Base-by-base conservation (phyloP, 2,113 vertebrate genomes). In the Dissostichus mawsoni region DNA sequence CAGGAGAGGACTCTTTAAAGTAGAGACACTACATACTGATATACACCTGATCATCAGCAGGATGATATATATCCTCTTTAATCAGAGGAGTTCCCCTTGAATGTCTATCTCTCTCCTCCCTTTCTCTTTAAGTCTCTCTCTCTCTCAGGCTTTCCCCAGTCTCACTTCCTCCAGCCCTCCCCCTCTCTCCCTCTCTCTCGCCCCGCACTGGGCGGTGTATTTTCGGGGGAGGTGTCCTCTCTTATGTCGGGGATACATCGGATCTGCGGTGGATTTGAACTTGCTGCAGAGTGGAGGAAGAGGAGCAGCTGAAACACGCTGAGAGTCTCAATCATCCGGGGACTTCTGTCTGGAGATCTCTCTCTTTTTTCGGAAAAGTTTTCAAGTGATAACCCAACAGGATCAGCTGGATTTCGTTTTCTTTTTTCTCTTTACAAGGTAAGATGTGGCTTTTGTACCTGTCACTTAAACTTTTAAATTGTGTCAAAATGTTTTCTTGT, bases 191-290 rank as follows among this genome's bases (percentile, higher is more conserved):
- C 57, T 18, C 63, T 25, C 13, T 1, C 20, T 20, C 1, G 20
- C 57, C 20, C 45, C 3, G 5, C 51, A 7, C 23, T 86, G 87
- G 84, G 79, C 79, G 81, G 75, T 83, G 73, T 74, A 66, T 58
- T 62, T 14, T 47, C 1, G 6, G 48, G 36, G 58, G 72, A 62
- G 71, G 69, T 70, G 77, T 51, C 61, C 62, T 96, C 96, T 92
- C 78, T 87, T 51, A 92, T 93, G 95, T 94, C 94, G 18, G 95
- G 94, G 95, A 96, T 94, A 94, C 93, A 96, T 94, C 93, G 94
- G 94, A 94, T 96, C 96, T 95, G 93, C 94, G 92, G 94, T 95
- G 95, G 95, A 96, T 96, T 96, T 98, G 96, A 98, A 97, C 96
- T 97, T 96, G 96, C 94, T 4, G 80, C 20, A 20, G 20, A 20